Percentiles rank a stretch among this genome's conserved stretches.
phyloP scores from a whole-genome alignment of 2,797 vertebrate genomes.

The Paratrypauchen microcephalus region DNA sequence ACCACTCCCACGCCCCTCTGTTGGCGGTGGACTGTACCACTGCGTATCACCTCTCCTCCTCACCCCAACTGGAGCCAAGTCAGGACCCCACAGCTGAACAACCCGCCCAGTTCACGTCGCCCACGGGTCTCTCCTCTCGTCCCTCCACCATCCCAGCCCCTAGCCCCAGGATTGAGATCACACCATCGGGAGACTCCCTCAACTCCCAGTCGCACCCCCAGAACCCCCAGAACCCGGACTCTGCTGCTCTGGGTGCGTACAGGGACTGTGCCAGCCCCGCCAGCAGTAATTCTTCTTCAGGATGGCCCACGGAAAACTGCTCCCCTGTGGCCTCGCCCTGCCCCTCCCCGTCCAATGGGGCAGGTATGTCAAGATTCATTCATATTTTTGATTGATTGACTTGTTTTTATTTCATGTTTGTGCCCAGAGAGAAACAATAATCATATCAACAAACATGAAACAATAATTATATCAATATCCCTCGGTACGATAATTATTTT shows the following conservation, averaged over 20 bases:
- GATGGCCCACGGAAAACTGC: slow-evolving; percentile 88
- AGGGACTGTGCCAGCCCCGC: slow-evolving; percentile 94
- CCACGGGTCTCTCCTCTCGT: slow-evolving; percentile 75
- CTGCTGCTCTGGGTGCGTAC: slow-evolving; percentile 80
- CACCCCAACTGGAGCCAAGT: slow-evolving; percentile 67
- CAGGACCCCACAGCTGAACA: slow-evolving; percentile 59
- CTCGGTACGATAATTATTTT: too few species aligned
- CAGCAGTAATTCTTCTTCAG: slow-evolving; percentile 95
- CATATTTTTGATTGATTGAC: not conserved
- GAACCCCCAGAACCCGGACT: slow-evolving; percentile 75
- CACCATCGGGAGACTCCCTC: slow-evolving; percentile 87
- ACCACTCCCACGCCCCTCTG: slow-evolving; percentile 78
- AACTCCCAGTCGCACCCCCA: slow-evolving; percentile 79
- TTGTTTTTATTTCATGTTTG: too few species aligned
- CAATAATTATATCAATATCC: too few species aligned
- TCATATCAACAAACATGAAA: too few species aligned
- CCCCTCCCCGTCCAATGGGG: slow-evolving; percentile 83
- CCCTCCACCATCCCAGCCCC: slow-evolving; percentile 75
- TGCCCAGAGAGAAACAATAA: too few species aligned
- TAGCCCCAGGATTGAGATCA: slow-evolving; percentile 97
- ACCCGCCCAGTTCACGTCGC: slow-evolving; percentile 32
- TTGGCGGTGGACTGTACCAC: slow-evolving; percentile 75
- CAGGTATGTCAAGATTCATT: not conserved
- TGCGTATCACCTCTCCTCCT: slow-evolving; percentile 75
- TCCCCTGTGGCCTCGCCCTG: slow-evolving; percentile 91